Evolutionary conservation across 2,888 invertebrate genomes (phyloP), one percentile per base, ranked within the genome.

Genomic region (Uloborus plumipes): DNA sequence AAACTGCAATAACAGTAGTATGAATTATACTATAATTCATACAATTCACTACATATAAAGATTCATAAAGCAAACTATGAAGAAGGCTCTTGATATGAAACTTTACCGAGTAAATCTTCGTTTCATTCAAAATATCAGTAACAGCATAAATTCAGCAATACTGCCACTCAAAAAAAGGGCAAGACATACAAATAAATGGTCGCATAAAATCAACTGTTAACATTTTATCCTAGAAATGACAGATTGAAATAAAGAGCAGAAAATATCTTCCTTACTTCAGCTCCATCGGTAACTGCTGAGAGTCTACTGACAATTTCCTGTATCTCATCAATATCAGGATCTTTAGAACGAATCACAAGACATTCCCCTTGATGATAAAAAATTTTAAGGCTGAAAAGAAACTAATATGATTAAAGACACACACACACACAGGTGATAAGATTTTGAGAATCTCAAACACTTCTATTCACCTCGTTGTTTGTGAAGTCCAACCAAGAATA

Each of bases 351-450:
- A 84, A 96, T 91, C 7, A 94, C 93, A 86, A 97, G 92, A 89
- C 96, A 95, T 90, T 98, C 98, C 2, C 98, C 97, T 89, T 96
- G 95, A 89, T 97, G 97, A 90, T 96, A 95, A 90, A 95, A 98
- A 82, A 97, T 90, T 83, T 95, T 92, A 82, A 95, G 70, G 67
- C 85, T 85, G 49, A 62, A 20, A 62, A 22, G 50, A 16, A 50
- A 26, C 47, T 58, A 26, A 14, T 73, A 15, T 58, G 16, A 59
- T 16, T 16, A 51, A 26, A 16, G n/a, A 13, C 26, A 31, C 55
- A 55, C 18, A 2, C 6, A 55, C 18, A 20, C 18, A 9, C 58
- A 58, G n/a, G 14, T 58, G 9, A 1, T 11, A 58, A 58, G 58
- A 20, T 58, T 58, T 58, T 58, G 15, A 20, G 58, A 20, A 20